A percentile compares a stretch with the other conserved stretches of the same genome.
phyloP scores from a whole-genome alignment of 2,888 invertebrate species.

The Apotomis capreana region DNA sequence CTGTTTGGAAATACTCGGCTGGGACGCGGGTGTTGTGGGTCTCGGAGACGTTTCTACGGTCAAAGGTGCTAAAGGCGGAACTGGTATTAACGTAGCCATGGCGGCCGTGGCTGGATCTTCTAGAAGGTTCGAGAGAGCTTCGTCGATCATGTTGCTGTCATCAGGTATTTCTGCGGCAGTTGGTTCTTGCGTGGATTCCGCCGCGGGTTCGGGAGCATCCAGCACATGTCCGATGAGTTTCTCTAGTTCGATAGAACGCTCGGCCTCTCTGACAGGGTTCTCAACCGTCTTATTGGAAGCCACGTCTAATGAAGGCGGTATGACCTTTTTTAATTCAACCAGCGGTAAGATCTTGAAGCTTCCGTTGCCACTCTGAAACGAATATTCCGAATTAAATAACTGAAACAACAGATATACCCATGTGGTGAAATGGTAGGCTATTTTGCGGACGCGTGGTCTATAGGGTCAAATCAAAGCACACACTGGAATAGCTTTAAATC shows the following conservation, averaged over 20 bases:
- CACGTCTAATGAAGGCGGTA: conserved; percentile 55
- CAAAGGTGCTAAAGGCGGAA: conserved; percentile 1
- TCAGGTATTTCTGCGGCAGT: conserved; percentile 26
- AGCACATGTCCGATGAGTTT: conserved; percentile 65
- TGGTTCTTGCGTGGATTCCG: conserved; percentile 10
- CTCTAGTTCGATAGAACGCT: conserved; percentile 72
- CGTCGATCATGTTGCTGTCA: neutral
- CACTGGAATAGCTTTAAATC: no score
- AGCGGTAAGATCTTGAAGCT: conserved; percentile 68
- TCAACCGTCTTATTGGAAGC: conserved; percentile 51
- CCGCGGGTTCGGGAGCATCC: conserved; percentile 44
- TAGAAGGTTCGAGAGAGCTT: conserved; percentile 10
- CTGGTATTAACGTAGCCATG: conserved; percentile 30
- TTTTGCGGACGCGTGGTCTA: no score
- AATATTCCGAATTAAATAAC: conserved; percentile 16
- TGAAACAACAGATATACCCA: no score
- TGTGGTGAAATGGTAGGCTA: no score
- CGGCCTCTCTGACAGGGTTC: conserved; percentile 70
- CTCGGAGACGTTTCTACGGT: conserved; percentile 17
- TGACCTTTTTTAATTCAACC: conserved; percentile 64
- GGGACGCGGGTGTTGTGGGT: conserved; percentile 31
- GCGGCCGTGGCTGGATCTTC: neutral
- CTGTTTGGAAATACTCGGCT: conserved; percentile 29
- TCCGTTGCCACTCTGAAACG: conserved; percentile 65
- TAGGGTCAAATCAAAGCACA: no score